These are phyloP conservation scores for Acropternis orthonyx DNA, from an alignment of 2,797 vertebrate species.

Conservation along the genomic window DNA sequence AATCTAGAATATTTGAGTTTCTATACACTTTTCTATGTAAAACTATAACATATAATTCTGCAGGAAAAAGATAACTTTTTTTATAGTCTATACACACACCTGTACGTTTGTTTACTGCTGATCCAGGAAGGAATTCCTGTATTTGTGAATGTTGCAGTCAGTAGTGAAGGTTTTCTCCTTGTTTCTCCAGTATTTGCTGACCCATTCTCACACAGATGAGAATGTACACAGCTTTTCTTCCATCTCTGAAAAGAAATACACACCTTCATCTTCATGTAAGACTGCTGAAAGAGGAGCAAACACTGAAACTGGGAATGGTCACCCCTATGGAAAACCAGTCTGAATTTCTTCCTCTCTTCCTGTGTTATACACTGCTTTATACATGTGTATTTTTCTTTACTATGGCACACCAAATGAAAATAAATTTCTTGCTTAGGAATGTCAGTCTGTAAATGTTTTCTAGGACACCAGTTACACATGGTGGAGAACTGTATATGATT, in stretches of 20 bases:
- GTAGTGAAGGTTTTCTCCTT: background rate
- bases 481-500: background rate
- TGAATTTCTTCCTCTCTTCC: background rate
- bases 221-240: background rate
- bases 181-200: background rate
- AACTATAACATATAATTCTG: background rate
- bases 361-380: background rate
- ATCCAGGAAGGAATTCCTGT: background rate
- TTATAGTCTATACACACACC: background rate
- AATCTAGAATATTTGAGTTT: background rate
- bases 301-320: background rate
- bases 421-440: background rate
- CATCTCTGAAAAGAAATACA: background rate
- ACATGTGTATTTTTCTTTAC: background rate
- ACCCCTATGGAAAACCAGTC: background rate
- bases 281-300: background rate
- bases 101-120: background rate
- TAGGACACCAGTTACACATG: background rate
- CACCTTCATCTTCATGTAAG: background rate
- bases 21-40: background rate
- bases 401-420: background rate
- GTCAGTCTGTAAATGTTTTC: background rate
- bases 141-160: background rate
- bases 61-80: background rate
- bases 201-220: rapidly evolving